phyloP scores from a whole-genome alignment of 2,888 invertebrate genomes.

The Sesia bembeciformis region DNA sequence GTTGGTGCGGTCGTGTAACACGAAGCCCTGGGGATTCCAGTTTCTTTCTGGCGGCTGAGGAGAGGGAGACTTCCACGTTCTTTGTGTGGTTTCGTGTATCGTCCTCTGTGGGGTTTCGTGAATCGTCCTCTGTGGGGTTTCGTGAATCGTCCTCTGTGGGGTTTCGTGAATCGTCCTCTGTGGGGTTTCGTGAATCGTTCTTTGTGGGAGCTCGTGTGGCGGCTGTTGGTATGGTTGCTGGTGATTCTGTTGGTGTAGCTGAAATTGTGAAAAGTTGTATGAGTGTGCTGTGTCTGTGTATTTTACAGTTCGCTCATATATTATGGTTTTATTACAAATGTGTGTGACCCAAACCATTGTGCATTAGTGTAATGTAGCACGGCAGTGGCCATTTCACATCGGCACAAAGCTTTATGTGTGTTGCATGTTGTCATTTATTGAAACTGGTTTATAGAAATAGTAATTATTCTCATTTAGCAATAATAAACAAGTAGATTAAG shows the following conservation, averaged over 20 bases:
- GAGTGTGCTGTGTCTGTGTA: no score
- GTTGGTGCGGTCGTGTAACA: conserved; percentile 75
- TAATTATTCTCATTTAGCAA: no score
- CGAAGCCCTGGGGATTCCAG: conserved; percentile 76
- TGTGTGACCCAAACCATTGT: background rate
- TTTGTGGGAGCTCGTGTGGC: conserved; percentile 19
- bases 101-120: conserved; percentile 15
- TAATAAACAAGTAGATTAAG: no score
- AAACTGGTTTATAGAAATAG: no score
- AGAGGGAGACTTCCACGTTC: conserved; percentile 54
- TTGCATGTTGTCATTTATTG: no score
- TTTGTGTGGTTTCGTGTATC: conserved; percentile 30
- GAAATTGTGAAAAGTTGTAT: conserved; percentile 14
- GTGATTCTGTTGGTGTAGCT: conserved; percentile 37
- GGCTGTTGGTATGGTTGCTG: conserved; percentile 16
- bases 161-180: conserved; percentile 16
- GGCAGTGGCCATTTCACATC: background rate
- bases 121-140: conserved; percentile 23
- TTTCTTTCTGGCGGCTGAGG: conserved; percentile 38
- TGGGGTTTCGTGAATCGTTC: conserved; percentile 16
- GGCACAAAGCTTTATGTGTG: no score
- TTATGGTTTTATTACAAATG: background rate
- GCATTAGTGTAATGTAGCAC: background rate
- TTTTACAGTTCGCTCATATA: no score
- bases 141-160: conserved; percentile 12